Base-by-base conservation (phyloP, 2,797 vertebrate genomes). In the Pangasius larnaudii region DNA sequence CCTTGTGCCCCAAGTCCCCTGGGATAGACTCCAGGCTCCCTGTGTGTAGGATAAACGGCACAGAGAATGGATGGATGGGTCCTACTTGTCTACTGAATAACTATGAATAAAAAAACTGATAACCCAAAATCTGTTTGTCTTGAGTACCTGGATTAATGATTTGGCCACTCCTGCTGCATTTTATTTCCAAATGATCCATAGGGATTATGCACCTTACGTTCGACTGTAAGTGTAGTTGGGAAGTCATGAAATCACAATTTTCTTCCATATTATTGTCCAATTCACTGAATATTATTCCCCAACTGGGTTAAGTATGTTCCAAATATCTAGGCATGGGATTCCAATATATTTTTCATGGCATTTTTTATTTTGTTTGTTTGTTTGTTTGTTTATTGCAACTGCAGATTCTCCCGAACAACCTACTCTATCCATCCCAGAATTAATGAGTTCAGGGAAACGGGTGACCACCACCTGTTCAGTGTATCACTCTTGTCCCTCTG, bases 391-490 rank as follows among this genome's bases (percentile, higher is more conserved):
- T 53, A 4, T 16, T 56, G 5, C 39, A 85, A 33, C 9, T 82
- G 11, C 80, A 96, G 94, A 2, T 84, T n/a, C 89, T 46, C 89
- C 53, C 69, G 30, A 53, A 16, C 78, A 90, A 2, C 75, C 93
- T 59, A 27, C 0, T 0, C 18, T 96, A 14, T 92, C 86, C 6
- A 58, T 95, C 79, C 84, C 78, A 11, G 85, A 89, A 49, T 91
- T 91, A 24, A 1, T 90, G 5, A 72, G 10, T 6, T 80, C 84
- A 78, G 92, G 90, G 72, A 58, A 91, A 16, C 33, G 5, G 49
- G 88, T 91, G 67, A 85, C 84, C 24, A 92, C 90, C 0, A 91
- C 86, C 81, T 96, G 96, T 92, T 93, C 92, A 6, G 92, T 94
- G 56, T 87, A 63, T 88, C 92, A 94, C 90, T 93, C 91, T 78